Percentiles rank a stretch among this genome's conserved stretches.
Evolutionary conservation across 2,113 vertebrate genomes (phyloP).

Genomic region (Circaetus gallicus): DNA sequence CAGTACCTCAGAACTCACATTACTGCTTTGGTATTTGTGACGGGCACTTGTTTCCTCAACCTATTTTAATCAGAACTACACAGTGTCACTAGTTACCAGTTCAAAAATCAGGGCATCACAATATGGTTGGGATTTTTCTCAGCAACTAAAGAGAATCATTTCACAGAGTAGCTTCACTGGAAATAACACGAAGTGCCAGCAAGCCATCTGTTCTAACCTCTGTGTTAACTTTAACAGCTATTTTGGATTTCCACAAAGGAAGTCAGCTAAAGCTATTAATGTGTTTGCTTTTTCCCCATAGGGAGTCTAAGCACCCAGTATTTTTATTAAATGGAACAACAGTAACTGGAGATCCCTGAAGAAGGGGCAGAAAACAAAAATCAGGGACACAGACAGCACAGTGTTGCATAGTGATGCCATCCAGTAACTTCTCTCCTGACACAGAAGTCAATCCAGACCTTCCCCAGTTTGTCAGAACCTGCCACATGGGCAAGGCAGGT

Average conservation of each 20-base stretch:
- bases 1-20: neutral
- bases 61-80: neutral
- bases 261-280: neutral
- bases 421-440: neutral
- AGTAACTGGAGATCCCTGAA: neutral
- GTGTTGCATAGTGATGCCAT: neutral
- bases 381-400: neutral
- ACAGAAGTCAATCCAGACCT: neutral
- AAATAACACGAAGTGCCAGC: neutral
- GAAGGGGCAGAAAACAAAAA: neutral
- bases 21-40: neutral
- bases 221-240: neutral
- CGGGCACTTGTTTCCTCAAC: neutral
- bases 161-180: neutral
- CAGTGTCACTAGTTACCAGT: neutral
- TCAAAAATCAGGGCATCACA: neutral
- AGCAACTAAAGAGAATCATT: neutral
- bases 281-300: fast-evolving
- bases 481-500: neutral
- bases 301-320: neutral
- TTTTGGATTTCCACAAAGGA: neutral
- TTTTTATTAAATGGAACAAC: neutral
- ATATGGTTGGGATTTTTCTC: neutral
- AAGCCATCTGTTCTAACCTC: constrained; percentile 39
- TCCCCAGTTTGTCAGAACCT: neutral